phyloP scores from a whole-genome alignment of 2,888 invertebrate genomes.

The Hipparchia sbordonii region DNA sequence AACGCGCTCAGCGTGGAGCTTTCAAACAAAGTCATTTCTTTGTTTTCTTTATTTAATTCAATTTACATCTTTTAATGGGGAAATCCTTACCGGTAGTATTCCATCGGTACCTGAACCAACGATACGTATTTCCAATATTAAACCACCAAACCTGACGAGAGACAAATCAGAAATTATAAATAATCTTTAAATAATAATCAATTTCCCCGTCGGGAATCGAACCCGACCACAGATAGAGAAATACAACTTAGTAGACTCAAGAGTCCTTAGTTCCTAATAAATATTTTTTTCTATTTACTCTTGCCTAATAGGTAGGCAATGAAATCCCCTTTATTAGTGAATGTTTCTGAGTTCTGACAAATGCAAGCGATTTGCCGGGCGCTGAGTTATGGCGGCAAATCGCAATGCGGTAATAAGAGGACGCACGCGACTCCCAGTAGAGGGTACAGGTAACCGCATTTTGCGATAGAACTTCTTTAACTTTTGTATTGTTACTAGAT shows the following conservation, averaged over 20 bases:
- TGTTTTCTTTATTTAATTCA: conserved; percentile 32
- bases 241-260: background rate
- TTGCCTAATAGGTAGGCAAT: background rate
- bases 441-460: background rate
- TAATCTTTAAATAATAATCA: too few species aligned
- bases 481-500: background rate
- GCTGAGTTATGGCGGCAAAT: conserved; percentile 41
- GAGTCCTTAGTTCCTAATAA: conserved; percentile 6
- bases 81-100: too few species aligned
- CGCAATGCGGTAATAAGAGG: conserved; percentile 40
- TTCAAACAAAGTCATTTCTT: conserved; percentile 23
- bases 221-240: background rate
- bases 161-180: too few species aligned
- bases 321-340: conserved; percentile 26
- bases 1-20: conserved; percentile 46
- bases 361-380: conserved; percentile 39
- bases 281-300: conserved; percentile 15
- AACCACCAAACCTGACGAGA: too few species aligned
- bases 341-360: conserved; percentile 35
- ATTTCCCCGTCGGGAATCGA: too few species aligned
- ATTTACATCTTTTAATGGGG: background rate
- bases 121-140: too few species aligned
- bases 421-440: background rate
- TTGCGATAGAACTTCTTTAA: background rate
- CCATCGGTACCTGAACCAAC: too few species aligned